Conservation (phyloP, 1,140 invertebrate genomes). For the Pogonomyrmex barbatus region DNA sequence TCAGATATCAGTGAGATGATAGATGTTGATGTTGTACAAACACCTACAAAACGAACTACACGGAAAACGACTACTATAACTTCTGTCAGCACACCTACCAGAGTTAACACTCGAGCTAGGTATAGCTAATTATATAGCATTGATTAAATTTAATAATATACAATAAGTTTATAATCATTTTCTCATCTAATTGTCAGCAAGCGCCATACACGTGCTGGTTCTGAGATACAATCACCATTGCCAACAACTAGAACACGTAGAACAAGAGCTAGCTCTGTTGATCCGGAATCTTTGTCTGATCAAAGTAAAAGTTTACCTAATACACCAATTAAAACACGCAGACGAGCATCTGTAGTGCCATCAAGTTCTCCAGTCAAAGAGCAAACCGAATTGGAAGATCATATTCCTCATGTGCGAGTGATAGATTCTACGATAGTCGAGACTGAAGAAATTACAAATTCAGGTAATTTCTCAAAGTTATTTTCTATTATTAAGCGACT, state of each 20-base stretch:
- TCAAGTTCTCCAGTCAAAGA: constrained; percentile 70
- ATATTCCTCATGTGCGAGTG: constrained; percentile 50
- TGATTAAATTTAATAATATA: not conserved
- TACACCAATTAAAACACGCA: constrained; percentile 70
- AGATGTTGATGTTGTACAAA: constrained; percentile 60
- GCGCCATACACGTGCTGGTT: constrained; percentile 75
- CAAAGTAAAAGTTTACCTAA: constrained; percentile 18
- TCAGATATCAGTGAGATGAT: constrained; percentile 71
- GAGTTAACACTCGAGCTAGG: constrained; percentile 62
- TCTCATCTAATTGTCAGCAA: constrained; percentile 60
- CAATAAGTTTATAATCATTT: not conserved
- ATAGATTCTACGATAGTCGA: constrained; percentile 45
- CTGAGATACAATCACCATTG: constrained; percentile 75
- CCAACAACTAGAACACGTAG: constrained; percentile 66
- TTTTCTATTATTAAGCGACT: not conserved
- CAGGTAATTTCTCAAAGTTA: constrained; percentile 49
- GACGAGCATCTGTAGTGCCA: constrained; percentile 65
- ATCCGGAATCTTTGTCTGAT: constrained; percentile 54
- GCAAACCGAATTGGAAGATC: constrained; percentile 66
- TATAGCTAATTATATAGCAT: constrained; percentile 42
- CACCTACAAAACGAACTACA: constrained; percentile 62
- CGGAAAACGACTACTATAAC: constrained; percentile 34
- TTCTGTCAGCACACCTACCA: constrained; percentile 56
- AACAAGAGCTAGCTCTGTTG: constrained; percentile 79
- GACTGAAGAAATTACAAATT: constrained; percentile 50